These are phyloP conservation scores for Acronicta alni DNA, from an alignment of 2,888 invertebrate species.

Conservation along the genomic window DNA sequence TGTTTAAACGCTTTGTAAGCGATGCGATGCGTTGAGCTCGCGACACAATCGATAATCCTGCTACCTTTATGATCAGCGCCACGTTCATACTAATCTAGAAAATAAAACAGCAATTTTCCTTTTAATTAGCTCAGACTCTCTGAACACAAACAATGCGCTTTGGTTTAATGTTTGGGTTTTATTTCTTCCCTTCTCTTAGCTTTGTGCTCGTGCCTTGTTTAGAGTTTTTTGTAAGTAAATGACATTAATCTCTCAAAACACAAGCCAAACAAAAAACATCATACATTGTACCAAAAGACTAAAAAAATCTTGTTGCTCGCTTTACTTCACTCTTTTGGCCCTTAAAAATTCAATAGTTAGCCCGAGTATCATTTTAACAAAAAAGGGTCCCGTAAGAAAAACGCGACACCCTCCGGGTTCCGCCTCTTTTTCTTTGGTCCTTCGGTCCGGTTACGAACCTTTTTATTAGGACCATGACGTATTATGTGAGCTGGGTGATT, in stretches of 20 bases:
- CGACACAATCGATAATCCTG: slow-evolving; percentile 38
- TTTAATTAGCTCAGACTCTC: slow-evolving; percentile 25
- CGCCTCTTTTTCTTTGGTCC: slow-evolving; percentile 43
- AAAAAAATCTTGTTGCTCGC: slow-evolving; percentile 28
- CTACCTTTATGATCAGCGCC: slow-evolving; percentile 28
- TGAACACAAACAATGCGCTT: slow-evolving; percentile 1
- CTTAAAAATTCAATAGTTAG: slow-evolving; percentile 42
- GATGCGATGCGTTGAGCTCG: slow-evolving; percentile 30
- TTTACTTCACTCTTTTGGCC: slow-evolving; percentile 18
- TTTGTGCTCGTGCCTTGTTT: neutral
- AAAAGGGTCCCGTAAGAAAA: slow-evolving; percentile 33
- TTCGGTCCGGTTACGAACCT: slow-evolving; percentile 37
- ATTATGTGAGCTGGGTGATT: slow-evolving; percentile 41
- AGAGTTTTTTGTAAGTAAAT: neutral
- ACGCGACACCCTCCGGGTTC: slow-evolving; percentile 26
- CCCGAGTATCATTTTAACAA: slow-evolving; percentile 45
- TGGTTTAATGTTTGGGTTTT: neutral
- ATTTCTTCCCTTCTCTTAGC: neutral
- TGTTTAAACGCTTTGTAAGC: slow-evolving; percentile 52
- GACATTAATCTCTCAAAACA: neutral
- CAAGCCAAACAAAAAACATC: slow-evolving; percentile 9
- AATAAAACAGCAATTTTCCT: slow-evolving; percentile 3
- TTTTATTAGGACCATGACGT: slow-evolving; percentile 52
- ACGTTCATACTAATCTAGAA: slow-evolving; percentile 9
- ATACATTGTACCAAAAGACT: slow-evolving; percentile 3